A percentile compares a stretch with the other conserved stretches of the same genome.
These are phyloP conservation scores for Sebastes steindachneri DNA, from an alignment of 2,797 vertebrate species.

Conservation along the genomic window DNA sequence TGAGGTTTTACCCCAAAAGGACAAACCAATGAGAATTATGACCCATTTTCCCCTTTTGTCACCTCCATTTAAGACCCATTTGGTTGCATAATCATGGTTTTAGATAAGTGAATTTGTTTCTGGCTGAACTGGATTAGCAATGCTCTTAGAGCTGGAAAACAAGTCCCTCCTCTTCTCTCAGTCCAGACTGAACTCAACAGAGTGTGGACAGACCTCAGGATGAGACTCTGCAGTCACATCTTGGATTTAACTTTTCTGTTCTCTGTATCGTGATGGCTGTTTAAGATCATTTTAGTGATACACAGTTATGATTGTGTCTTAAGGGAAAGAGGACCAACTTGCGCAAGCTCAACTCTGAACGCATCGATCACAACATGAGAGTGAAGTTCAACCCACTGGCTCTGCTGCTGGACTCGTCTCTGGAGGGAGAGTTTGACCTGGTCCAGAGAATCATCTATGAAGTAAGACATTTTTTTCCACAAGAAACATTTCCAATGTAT, in stretches of 20 bases:
- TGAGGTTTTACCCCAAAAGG: conserved; percentile 37
- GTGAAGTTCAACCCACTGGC: conserved; percentile 97
- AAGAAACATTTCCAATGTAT: neutral
- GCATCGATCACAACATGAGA: conserved; percentile 93
- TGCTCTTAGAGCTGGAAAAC: conserved; percentile 27
- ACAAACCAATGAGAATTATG: conserved; percentile 42
- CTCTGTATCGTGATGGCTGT: neutral
- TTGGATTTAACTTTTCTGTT: neutral
- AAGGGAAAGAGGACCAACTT: conserved; percentile 97
- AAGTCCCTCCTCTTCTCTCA: conserved; percentile 19
- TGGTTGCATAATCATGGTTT: conserved; percentile 61
- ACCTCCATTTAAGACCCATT: conserved; percentile 17
- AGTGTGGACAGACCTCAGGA: neutral
- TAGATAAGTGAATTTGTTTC: conserved; percentile 34
- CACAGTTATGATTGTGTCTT: conserved; percentile 30
- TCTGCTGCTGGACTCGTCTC: conserved; percentile 94
- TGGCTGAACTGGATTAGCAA: conserved; percentile 57
- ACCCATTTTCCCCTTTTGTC: conserved; percentile 37
- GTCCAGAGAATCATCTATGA: conserved; percentile 99
- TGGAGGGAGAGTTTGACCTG: conserved; percentile 97
- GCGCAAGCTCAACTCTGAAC: conserved; percentile 92
- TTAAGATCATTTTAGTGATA: neutral
- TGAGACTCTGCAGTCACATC: neutral
- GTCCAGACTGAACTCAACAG: conserved; percentile 13
- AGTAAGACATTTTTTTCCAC: conserved; percentile 74